A percentile compares a stretch with the other conserved stretches of the same genome.
Conservation (phyloP, 2,888 invertebrate species). For the Oeneis ivallda region DNA sequence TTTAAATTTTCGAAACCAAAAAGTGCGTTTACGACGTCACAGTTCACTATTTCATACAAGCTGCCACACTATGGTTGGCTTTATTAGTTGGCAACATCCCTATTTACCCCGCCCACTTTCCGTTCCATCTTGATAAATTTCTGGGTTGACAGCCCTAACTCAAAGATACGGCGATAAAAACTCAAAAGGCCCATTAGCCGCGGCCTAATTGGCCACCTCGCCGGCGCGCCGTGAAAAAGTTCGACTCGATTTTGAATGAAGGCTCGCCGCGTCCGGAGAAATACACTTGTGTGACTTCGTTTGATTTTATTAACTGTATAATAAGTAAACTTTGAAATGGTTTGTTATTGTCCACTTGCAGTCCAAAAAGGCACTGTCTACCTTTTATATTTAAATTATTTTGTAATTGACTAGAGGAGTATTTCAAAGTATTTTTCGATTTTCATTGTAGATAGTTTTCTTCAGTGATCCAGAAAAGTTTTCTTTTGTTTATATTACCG, state of each 20-base stretch:
- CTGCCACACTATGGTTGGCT: too few species aligned
- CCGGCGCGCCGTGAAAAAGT: slow-evolving; percentile 26
- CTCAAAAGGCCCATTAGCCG: slow-evolving; percentile 35
- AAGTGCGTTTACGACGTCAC: too few species aligned
- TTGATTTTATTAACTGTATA: slow-evolving; percentile 10
- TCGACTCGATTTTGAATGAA: slow-evolving; percentile 31
- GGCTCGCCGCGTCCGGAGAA: slow-evolving; percentile 27
- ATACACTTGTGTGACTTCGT: slow-evolving; percentile 16
- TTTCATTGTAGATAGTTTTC: too few species aligned
- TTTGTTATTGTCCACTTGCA: background rate
- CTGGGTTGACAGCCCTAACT: slow-evolving; percentile 1
- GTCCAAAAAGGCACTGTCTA: background rate
- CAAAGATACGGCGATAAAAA: slow-evolving; percentile 34
- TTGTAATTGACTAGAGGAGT: too few species aligned
- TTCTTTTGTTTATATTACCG: too few species aligned
- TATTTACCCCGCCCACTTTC: too few species aligned
- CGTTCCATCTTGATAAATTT: too few species aligned
- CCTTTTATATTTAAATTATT: background rate
- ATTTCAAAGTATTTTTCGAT: too few species aligned
- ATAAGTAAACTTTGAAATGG: background rate
- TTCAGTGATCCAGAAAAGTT: too few species aligned
- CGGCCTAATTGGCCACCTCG: slow-evolving; percentile 37
- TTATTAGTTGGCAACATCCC: too few species aligned
- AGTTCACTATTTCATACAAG: too few species aligned
- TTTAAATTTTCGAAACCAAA: too few species aligned